Conservation (phyloP, 2,113 vertebrate species). For the Leucopsar rothschildi region DNA sequence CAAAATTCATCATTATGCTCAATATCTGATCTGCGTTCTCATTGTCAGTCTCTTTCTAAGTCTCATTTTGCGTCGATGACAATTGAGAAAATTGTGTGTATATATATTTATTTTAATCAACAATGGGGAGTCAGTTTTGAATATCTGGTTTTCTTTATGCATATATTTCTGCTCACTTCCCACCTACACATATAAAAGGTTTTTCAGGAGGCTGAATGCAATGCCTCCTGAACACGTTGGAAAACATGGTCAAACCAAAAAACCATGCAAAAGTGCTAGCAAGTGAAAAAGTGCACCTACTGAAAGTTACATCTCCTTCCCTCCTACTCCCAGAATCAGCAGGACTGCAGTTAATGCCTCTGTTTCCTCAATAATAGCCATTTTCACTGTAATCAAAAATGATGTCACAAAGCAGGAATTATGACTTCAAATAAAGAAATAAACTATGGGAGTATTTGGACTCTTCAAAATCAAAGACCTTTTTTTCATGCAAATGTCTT, state of each 20-base stretch:
- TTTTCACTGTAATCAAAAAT: neutral
- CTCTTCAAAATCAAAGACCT: slow-evolving; percentile 16
- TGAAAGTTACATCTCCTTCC: neutral
- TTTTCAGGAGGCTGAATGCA: neutral
- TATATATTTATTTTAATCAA: neutral
- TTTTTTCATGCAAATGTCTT: slow-evolving; percentile 11
- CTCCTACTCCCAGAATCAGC: neutral
- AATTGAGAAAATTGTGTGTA: neutral
- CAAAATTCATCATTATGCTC: neutral
- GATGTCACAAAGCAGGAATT: neutral
- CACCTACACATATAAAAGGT: neutral
- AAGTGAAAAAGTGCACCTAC: neutral
- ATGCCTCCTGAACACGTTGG: too few relatives aligned
- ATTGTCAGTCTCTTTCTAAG: neutral
- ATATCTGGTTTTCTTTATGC: neutral
- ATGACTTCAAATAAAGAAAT: slow-evolving; percentile 11
- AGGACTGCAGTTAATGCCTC: neutral
- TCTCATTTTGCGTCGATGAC: neutral
- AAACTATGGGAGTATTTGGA: neutral
- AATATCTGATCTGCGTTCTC: neutral
- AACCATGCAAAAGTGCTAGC: neutral
- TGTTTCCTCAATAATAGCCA: neutral
- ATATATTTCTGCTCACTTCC: neutral
- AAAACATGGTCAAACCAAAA: neutral
- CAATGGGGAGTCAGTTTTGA: neutral